Evolutionary conservation across 2,113 vertebrate genomes (phyloP).

Genomic region (Athene cunicularia): DNA sequence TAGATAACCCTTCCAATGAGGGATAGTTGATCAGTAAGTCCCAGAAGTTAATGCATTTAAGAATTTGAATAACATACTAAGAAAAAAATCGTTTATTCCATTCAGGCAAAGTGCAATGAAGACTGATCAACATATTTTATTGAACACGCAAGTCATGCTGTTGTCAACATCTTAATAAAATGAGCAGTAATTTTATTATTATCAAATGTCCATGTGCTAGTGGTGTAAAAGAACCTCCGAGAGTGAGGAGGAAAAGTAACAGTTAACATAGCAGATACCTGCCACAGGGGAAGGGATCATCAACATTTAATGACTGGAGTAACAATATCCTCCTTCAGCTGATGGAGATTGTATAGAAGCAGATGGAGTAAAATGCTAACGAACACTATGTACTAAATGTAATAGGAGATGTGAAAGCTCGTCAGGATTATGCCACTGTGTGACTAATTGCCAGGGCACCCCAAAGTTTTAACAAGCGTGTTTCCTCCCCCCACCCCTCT

Average conservation of each 20-base stretch:
- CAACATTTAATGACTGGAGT: conserved; percentile 43
- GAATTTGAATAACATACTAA: not conserved
- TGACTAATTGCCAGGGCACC: conserved; percentile 24
- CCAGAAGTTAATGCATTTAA: not conserved
- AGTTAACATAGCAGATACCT: not conserved
- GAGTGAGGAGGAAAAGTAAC: not conserved
- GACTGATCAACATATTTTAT: not conserved
- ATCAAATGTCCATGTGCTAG: not conserved
- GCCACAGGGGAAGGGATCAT: not conserved
- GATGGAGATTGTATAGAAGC: not conserved
- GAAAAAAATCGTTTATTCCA: not conserved
- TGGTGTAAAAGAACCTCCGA: not conserved
- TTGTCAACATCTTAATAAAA: not conserved
- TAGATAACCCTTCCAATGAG: not conserved
- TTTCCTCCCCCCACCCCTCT: not conserved
- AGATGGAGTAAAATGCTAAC: conserved; percentile 36
- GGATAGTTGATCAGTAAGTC: not conserved
- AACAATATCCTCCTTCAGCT: conserved; percentile 28
- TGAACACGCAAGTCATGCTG: not conserved
- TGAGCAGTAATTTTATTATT: not conserved
- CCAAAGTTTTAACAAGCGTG: not conserved
- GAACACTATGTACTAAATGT: not conserved
- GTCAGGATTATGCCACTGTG: conserved; percentile 1
- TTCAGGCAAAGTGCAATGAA: not conserved
- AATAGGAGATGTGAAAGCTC: conserved; percentile 36